phyloP scores from a whole-genome alignment of 1,140 invertebrate species.

The Ericerus pela region DNA sequence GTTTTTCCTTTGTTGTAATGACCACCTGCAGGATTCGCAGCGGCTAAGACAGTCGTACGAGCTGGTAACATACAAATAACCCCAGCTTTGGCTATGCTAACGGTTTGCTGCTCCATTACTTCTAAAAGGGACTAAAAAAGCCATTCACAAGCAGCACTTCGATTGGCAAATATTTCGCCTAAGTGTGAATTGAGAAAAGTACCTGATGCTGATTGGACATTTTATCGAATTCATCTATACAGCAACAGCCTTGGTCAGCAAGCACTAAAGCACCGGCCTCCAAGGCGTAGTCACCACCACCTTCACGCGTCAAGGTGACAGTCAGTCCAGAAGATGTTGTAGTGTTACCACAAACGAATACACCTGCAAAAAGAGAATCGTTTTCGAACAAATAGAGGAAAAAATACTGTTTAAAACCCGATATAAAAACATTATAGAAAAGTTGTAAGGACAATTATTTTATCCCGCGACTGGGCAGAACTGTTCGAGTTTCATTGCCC shows the following conservation, averaged over 20 bases:
- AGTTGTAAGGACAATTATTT: no score
- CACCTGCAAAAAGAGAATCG: conserved; percentile 36
- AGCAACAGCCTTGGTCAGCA: conserved; percentile 75
- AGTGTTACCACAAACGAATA: conserved; percentile 80
- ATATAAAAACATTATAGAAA: not conserved
- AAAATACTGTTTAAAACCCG: not conserved
- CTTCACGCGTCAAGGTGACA: conserved; percentile 62
- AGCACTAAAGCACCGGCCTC: conserved; percentile 73
- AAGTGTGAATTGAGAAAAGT: no score
- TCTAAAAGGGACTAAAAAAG: conserved; percentile 54
- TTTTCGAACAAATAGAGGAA: not conserved
- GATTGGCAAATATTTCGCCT: no score
- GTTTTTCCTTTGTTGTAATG: conserved; percentile 78
- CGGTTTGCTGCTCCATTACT: conserved; percentile 87
- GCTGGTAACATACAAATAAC: conserved; percentile 62
- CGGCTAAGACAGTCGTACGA: conserved; percentile 71
- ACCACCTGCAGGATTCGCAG: conserved; percentile 78
- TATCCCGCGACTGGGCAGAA: no score
- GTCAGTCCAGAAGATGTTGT: conserved; percentile 74
- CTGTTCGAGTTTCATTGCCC: not conserved
- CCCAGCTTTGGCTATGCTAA: conserved; percentile 81
- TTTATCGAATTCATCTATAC: conserved; percentile 94
- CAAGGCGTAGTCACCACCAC: conserved; percentile 60
- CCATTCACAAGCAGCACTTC: no score
- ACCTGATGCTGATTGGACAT: conserved; percentile 59